Evolutionary conservation across 2,888 invertebrate genomes (phyloP), one percentile per base, ranked within the genome.

Genomic region (Coecobrya sp.): DNA sequence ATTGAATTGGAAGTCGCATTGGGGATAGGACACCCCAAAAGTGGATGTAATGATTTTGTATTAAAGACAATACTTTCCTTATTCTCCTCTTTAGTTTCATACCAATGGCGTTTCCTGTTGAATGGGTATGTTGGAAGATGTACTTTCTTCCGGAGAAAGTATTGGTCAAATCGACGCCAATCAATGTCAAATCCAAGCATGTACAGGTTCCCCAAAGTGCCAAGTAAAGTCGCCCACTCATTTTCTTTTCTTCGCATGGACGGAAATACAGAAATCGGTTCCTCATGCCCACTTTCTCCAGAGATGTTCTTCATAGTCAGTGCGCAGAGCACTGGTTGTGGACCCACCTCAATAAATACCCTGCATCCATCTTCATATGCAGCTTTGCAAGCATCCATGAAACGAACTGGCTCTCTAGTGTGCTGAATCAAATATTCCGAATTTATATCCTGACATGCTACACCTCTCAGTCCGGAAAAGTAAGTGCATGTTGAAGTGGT

Each of bases 81-180:
- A 10, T n/a, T 49, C 0, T 76, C 55, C 0, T 76, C 88, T 25
- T 86, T 82, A 4, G 30, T 27, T 59, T 92, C 86, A 45, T 65
- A 86, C 89, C 92, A 92, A 30, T 92, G 85, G 27, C 91, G 93
- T 22, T 92, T 91, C 59, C 93, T 68, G 11, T 88, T 82, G 85
- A 94, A 94, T 4, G 94, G 94, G 52, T 94, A 94, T 0, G 90
- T 84, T 30, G 94, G 94, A 10, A 94, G 79, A 11, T 62, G n/a
- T 10, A 89, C 42, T 52, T 86, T 93, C 11, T 88, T 55, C 1
- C 92, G 45, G 16, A 30, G 36, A 19, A 81, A 82, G 8, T 49
- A 85, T 1, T 92, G 89, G 65, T 93, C 93, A 68, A 93, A 94
- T 3, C 70, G 27, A 0, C 19, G 42, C 93, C 93, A 93, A 45